These are phyloP conservation scores for Hirudinaria manillensis DNA, from an alignment of 2,888 invertebrate genomes.

Conservation along the genomic window DNA sequence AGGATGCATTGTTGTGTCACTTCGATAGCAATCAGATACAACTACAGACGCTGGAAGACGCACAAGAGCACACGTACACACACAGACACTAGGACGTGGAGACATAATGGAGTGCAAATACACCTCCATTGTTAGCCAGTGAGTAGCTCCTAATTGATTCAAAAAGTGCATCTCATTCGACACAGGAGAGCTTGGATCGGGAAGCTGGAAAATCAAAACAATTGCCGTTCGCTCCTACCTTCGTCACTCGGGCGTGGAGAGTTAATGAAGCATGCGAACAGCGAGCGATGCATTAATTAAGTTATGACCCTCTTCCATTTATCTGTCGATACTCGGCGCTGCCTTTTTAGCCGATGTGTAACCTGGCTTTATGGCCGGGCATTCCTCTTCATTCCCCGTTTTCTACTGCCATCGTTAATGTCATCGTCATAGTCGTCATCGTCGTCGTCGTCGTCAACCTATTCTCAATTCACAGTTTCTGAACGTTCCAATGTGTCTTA, in stretches of 20 bases:
- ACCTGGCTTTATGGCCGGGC: too few species aligned
- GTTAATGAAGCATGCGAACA: background rate
- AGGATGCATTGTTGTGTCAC: too few species aligned
- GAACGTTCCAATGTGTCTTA: too few species aligned
- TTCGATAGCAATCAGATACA: too few species aligned
- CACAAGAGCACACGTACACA: too few species aligned
- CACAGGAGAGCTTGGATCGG: too few species aligned
- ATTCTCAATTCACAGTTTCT: too few species aligned
- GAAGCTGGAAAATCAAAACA: slow-evolving; percentile 6
- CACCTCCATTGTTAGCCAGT: background rate
- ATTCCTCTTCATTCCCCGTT: background rate
- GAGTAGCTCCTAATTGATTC: background rate
- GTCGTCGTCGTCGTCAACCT: background rate
- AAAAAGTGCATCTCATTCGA: slow-evolving; percentile 1
- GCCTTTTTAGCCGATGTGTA: slow-evolving; percentile 1
- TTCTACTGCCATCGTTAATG: background rate
- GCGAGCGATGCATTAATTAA: background rate
- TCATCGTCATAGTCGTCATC: background rate
- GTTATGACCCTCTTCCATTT: background rate
- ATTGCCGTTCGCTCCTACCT: background rate
- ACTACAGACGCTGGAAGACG: too few species aligned
- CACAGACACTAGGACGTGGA: too few species aligned
- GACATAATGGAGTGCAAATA: too few species aligned
- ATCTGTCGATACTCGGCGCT: background rate
- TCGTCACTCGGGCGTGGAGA: slow-evolving; percentile 2